phyloP scores from a whole-genome alignment of 2,888 invertebrate genomes.

The Eustalomyia histrio region DNA sequence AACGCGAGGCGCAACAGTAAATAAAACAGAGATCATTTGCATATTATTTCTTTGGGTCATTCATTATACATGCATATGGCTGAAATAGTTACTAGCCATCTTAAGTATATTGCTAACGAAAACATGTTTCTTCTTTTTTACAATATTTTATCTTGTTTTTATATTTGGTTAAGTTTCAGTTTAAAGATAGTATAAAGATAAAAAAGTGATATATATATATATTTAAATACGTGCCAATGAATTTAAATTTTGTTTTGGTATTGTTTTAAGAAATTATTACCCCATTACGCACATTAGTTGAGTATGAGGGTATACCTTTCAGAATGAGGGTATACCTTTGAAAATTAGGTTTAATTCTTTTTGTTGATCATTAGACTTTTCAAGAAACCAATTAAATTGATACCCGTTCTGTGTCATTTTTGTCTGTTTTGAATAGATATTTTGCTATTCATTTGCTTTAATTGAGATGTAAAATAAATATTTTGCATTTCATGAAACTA shows the following conservation, averaged over 20 bases:
- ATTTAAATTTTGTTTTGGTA: not conserved
- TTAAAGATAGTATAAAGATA: constrained; percentile 14
- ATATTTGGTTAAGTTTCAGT: constrained; percentile 26
- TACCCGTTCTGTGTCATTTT: no score
- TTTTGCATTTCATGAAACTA: no score
- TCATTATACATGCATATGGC: not conserved
- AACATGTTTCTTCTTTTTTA: constrained; percentile 8
- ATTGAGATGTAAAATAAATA: no score
- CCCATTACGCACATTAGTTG: constrained; percentile 22
- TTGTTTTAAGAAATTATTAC: constrained; percentile 12
- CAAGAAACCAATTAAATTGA: no score
- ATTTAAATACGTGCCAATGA: not conserved
- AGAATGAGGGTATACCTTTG: not conserved
- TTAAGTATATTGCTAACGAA: not conserved
- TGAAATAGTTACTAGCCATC: not conserved
- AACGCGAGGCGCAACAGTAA: not conserved
- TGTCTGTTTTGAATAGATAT: no score
- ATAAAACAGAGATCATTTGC: constrained; percentile 44
- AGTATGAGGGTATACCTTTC: not conserved
- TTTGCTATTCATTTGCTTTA: no score
- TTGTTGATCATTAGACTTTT: no score
- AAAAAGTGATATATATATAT: not conserved
- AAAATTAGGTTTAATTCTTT: no score
- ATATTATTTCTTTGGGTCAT: constrained; percentile 40
- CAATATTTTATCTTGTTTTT: not conserved